Evolutionary conservation across 2,888 invertebrate species (phyloP).

Genomic region (Papilio demoleus): DNA sequence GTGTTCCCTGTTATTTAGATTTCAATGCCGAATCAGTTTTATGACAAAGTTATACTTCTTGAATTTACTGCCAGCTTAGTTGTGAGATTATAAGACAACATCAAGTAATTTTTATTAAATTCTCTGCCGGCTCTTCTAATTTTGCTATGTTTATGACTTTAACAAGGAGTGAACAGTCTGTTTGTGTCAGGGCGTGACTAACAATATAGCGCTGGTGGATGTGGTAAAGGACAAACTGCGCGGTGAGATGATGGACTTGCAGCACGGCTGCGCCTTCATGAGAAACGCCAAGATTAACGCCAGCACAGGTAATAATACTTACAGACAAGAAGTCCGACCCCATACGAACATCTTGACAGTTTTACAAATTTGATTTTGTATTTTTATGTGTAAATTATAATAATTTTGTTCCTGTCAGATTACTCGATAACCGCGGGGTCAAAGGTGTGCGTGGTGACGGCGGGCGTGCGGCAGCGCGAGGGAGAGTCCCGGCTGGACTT

Average conservation of each 20-base stretch:
- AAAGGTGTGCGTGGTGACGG: slow-evolving; percentile 93
- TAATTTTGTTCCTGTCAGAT: slow-evolving; percentile 72
- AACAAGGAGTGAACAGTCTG: slow-evolving; percentile 24
- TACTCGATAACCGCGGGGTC: slow-evolving; percentile 91
- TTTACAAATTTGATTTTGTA: too few species aligned
- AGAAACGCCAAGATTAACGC: slow-evolving; percentile 91
- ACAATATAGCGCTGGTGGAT: slow-evolving; percentile 92
- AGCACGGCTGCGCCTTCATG: slow-evolving; percentile 93
- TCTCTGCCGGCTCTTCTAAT: too few species aligned
- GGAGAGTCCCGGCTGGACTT: slow-evolving; percentile 94
- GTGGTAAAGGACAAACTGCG: slow-evolving; percentile 91
- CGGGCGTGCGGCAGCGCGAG: slow-evolving; percentile 95
- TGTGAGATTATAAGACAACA: too few species aligned
- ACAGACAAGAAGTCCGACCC: too few species aligned
- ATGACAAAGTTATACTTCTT: too few species aligned
- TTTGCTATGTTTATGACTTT: too few species aligned
- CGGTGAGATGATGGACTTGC: slow-evolving; percentile 96
- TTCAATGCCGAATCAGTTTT: too few species aligned
- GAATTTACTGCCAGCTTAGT: too few species aligned
- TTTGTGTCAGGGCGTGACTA: slow-evolving; percentile 86
- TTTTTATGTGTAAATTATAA: too few species aligned
- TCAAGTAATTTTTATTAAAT: too few species aligned
- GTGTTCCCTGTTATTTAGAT: too few species aligned
- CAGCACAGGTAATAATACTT: slow-evolving; percentile 61
- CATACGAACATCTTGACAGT: too few species aligned